Conservation (phyloP, 2,797 vertebrate species). For the Distichodus sexfasciatus region DNA sequence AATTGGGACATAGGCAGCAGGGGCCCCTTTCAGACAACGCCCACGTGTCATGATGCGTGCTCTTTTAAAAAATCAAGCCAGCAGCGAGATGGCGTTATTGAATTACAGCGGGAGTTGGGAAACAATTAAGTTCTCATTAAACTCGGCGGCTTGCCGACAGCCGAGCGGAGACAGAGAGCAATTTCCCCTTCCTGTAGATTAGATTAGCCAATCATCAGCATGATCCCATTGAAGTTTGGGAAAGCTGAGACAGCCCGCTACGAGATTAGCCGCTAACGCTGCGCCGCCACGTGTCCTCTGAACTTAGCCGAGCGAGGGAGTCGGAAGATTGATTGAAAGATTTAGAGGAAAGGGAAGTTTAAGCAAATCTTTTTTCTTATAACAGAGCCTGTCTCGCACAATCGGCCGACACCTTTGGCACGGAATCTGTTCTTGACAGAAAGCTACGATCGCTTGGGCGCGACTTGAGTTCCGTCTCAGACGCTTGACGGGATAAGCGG, state of each 20-base stretch:
- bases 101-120: conserved; percentile 53
- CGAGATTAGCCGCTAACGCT: conserved; percentile 45
- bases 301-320: conserved; percentile 29
- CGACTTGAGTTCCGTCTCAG: neutral
- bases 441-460: neutral
- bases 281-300: conserved; percentile 20
- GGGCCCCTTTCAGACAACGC: conserved; percentile 10
- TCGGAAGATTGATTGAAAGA: conserved; percentile 47
- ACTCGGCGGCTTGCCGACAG: conserved; percentile 42
- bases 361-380: conserved; percentile 36
- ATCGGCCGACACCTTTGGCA: neutral
- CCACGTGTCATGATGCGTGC: conserved; percentile 17
- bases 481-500: neutral
- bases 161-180: conserved; percentile 46
- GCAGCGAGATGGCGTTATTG: conserved; percentile 43
- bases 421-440: neutral
- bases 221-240: conserved; percentile 49
- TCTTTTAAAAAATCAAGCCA: conserved; percentile 40
- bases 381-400: neutral
- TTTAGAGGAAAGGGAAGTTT: conserved; percentile 35
- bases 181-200: conserved; percentile 51
- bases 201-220: conserved; percentile 51
- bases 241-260: conserved; percentile 30
- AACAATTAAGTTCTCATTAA: conserved; percentile 56
- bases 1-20: no score